phyloP scores from a whole-genome alignment of 2,797 vertebrate genomes.

The Sylvilagus floridanus region DNA sequence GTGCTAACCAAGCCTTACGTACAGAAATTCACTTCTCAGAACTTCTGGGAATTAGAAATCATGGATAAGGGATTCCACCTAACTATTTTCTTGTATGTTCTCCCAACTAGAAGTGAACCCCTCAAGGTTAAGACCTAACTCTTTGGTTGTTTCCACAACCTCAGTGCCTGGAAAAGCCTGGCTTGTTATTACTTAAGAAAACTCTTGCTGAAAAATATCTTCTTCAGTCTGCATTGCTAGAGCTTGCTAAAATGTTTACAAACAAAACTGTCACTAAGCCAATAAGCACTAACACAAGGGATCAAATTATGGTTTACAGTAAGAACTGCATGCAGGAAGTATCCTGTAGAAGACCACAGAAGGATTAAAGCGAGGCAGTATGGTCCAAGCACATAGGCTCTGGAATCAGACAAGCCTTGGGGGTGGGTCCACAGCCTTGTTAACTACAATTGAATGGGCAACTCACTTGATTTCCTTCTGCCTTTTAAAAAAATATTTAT shows the following conservation, averaged over 20 bases:
- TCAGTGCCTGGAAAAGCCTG: neutral
- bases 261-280: neutral
- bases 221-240: neutral
- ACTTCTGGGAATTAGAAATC: neutral
- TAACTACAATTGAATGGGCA: neutral
- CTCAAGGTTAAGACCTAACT: neutral
- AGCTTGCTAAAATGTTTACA: neutral
- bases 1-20: neutral
- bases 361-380: neutral
- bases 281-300: neutral
- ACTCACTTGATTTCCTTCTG: neutral
- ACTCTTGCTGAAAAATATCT: neutral
- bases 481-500: too few relatives aligned
- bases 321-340: neutral
- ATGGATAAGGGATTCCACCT: neutral
- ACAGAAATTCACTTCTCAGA: neutral
- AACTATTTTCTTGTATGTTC: neutral
- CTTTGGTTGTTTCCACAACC: neutral
- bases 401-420: neutral
- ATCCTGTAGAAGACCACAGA: neutral
- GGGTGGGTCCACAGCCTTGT: neutral
- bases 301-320: neutral
- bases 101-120: neutral
- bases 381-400: neutral
- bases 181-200: slow-evolving; percentile 11